Evolutionary conservation across 2,113 vertebrate species (phyloP).

Genomic region (Capreolus pygargus): DNA sequence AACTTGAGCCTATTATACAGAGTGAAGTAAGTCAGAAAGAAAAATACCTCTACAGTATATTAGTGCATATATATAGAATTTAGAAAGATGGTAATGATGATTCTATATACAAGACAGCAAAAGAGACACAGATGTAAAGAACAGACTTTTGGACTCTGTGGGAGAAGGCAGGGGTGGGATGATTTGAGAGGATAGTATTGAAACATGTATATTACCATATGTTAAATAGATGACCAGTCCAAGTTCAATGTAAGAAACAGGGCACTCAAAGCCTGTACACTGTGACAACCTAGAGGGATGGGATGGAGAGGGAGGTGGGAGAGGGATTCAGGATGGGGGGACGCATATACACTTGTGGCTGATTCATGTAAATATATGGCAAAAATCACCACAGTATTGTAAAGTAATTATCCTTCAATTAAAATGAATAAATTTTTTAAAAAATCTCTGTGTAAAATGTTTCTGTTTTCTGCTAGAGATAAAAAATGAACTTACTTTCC

Average conservation of each 20-base stretch:
- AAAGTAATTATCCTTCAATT: not conserved
- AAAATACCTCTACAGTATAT: not conserved
- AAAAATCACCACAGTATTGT: not conserved
- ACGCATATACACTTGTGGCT: no score
- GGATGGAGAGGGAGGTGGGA: no score
- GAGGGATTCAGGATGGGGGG: no score
- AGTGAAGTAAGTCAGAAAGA: not conserved
- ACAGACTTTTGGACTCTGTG: not conserved
- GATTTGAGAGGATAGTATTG: not conserved
- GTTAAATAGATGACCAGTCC: no score
- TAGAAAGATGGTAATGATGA: not conserved
- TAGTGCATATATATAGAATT: not conserved
- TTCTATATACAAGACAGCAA: not conserved
- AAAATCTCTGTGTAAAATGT: not conserved
- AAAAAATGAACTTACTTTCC: not conserved
- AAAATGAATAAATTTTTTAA: no score
- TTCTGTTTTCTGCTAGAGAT: not conserved
- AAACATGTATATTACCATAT: not conserved
- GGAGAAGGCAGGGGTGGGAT: not conserved
- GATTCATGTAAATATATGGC: no score
- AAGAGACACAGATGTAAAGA: not conserved
- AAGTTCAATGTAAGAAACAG: no score
- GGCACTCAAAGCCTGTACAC: no score
- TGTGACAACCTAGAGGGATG: no score
- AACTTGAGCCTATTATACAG: not conserved